Base-by-base conservation (phyloP, 2,113 vertebrate species). In the Pimephales promelas region DNA sequence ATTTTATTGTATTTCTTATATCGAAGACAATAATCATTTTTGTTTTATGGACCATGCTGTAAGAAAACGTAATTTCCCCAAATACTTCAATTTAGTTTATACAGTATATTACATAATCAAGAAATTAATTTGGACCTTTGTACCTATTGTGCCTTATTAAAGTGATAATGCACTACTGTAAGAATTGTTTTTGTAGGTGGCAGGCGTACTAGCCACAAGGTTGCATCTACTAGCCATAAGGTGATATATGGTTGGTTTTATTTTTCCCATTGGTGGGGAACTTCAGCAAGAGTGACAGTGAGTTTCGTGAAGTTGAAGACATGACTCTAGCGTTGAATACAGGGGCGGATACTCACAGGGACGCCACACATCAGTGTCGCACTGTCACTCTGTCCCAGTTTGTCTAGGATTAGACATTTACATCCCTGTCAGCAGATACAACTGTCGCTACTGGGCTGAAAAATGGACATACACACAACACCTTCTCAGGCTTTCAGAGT, bases 381-480 rank as follows among this genome's bases (percentile, higher is more conserved):
- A 73, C 68, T 86, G 83, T 75, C 75, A 78, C 74, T 80, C 80
- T 78, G 56, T 74, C 61, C 43, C 20, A 16, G 56, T 28, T 59
- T 66, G 75, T 31, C 73, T 59, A 45, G 66, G 56, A 28, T 83
- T 28, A 64, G 43, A 79, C 10, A 5, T 79, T 49, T 64, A 14
- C 6, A 79, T 64, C 9, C 77, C 26, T 64, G 18, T 74, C 57
- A 74, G 78, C 70, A 49, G 52, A 80, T 81, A 70, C 75, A 80
- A 81, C 83, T 85, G 84, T 68, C 54, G 31, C n/a, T 34, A 57
- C 84, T 75, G 62, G 73, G 57, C 26, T 52, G 49, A 84, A 77
- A 77, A 81, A 54, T 76, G 54, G 26, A 14, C 62, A 82, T 82
- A 71, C 78, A 84, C 18, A 8, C 45, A 73, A 82, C 80, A 82